These are phyloP conservation scores for Aphelenchoides besseyi DNA, from an alignment of 1,140 invertebrate species.

Conservation along the genomic window DNA sequence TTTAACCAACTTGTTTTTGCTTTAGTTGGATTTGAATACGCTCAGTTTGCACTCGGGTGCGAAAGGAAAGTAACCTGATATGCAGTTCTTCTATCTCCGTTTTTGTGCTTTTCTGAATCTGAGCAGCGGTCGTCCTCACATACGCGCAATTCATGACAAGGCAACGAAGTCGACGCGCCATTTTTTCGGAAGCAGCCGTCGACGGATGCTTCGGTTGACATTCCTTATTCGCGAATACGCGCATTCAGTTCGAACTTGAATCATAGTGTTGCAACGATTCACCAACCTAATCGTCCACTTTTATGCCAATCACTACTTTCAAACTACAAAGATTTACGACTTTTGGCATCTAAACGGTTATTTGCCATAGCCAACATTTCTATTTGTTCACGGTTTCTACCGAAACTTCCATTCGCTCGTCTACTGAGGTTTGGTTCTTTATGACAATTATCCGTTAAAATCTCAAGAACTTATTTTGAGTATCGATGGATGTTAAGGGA, in stretches of 20 bases:
- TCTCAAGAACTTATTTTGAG: no score
- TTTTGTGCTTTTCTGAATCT: neutral
- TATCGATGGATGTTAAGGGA: no score
- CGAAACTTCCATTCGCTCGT: no score
- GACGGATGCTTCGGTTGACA: neutral
- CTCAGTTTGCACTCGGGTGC: neutral
- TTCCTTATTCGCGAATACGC: constrained; percentile 3
- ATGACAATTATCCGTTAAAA: no score
- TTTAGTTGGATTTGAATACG: constrained; percentile 15
- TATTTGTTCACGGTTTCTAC: no score
- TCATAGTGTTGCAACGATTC: no score
- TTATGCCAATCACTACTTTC: no score
- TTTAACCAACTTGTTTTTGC: constrained; percentile 2
- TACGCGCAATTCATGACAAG: constrained; percentile 1
- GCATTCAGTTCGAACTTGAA: neutral
- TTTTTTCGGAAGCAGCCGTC: neutral
- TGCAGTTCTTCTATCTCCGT: neutral
- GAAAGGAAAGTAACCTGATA: neutral
- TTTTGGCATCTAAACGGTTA: no score
- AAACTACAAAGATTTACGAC: no score
- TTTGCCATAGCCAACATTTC: no score
- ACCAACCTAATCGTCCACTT: no score
- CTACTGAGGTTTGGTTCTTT: no score
- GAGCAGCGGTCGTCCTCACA: neutral
- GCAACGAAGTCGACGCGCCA: neutral